A percentile compares a stretch with the other conserved stretches of the same genome.
phyloP scores from a whole-genome alignment of 1,140 invertebrate genomes.

The Epicauta chinensis region DNA sequence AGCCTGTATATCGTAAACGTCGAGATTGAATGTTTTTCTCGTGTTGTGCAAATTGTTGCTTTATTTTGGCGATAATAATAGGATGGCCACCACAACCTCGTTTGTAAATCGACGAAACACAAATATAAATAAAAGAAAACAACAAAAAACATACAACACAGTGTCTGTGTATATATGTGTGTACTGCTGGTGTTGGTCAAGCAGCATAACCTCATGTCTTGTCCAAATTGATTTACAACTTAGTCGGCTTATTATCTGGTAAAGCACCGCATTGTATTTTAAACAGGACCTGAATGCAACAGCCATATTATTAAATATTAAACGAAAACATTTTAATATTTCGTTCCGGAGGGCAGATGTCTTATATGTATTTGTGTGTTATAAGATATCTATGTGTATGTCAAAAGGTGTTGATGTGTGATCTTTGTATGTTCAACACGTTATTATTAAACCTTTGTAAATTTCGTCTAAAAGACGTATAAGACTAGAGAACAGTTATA shows the following conservation, averaged over 20 bases:
- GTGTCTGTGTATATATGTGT: too few relatives aligned
- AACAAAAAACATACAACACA: too few relatives aligned
- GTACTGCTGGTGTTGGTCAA: conserved; percentile 25
- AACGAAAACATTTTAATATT: conserved; percentile 37
- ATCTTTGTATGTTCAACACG: conserved; percentile 18
- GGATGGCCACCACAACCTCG: too few relatives aligned
- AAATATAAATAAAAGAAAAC: too few relatives aligned
- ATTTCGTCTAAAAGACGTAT: too few relatives aligned
- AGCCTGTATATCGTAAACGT: too few relatives aligned
- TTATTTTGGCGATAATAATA: too few relatives aligned
- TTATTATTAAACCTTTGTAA: conserved; percentile 26
- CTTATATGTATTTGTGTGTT: conserved; percentile 16
- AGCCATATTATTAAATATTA: conserved; percentile 39
- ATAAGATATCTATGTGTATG: neutral
- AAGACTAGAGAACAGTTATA: too few relatives aligned
- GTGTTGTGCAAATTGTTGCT: too few relatives aligned
- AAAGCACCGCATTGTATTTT: conserved; percentile 36
- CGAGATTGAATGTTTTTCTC: too few relatives aligned
- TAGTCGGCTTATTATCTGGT: conserved; percentile 35
- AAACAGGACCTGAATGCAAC: conserved; percentile 20
- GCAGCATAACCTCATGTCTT: neutral
- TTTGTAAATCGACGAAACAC: too few relatives aligned
- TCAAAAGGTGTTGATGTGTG: conserved; percentile 37
- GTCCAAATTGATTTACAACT: conserved; percentile 36
- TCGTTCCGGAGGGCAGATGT: conserved; percentile 29